Evolutionary conservation across 2,797 vertebrate species (phyloP).

Genomic region (Melanotaenia boesemani): DNA sequence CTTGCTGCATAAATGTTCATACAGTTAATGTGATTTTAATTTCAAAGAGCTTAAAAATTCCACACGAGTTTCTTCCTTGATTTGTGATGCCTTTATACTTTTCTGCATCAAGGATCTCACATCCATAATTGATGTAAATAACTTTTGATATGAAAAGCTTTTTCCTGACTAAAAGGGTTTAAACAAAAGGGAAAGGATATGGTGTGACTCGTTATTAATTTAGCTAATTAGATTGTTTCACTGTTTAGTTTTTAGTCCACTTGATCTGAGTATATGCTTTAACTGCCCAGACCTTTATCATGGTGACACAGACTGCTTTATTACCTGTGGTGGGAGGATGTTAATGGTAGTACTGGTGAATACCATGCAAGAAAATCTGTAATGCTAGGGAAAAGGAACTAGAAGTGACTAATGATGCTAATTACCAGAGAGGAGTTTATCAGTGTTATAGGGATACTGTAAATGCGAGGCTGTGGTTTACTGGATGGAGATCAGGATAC

Average conservation of each 20-base stretch:
- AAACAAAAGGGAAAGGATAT: not conserved
- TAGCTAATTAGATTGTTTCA: conserved; percentile 42
- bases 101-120: not conserved
- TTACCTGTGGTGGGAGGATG: conserved; percentile 66
- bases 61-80: not conserved
- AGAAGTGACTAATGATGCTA: conserved; percentile 75
- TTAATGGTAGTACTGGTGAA: conserved; percentile 63
- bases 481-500: conserved; percentile 49
- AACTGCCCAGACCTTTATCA: conserved; percentile 47
- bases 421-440: conserved; percentile 71
- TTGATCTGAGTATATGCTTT: conserved; percentile 35
- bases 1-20: not conserved
- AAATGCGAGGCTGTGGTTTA: conserved; percentile 52
- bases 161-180: not conserved
- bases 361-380: conserved; percentile 42
- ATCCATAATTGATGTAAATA: not conserved
- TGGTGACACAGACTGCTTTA: conserved; percentile 68
- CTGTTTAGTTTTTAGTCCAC: conserved; percentile 51
- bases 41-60: not conserved
- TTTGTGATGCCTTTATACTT: not conserved
- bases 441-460: conserved; percentile 60
- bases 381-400: conserved; percentile 47
- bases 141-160: conserved; percentile 5
- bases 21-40: not conserved
- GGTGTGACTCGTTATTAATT: not conserved